Evolutionary conservation across 1,140 invertebrate genomes (phyloP).

Genomic region (Drosophila hydei): DNA sequence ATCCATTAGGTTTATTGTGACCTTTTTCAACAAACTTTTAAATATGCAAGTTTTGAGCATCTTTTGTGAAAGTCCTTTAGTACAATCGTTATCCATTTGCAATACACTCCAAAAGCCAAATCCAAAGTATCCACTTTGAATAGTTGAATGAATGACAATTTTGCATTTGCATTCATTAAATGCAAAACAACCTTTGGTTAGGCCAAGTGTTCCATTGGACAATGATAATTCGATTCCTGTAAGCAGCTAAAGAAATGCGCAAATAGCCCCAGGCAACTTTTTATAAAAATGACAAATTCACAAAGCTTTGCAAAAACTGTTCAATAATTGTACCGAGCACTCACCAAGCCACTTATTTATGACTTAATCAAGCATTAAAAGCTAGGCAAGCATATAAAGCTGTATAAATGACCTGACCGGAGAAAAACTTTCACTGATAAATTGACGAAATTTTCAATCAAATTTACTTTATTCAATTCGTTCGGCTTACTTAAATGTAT

Average conservation of each 20-base stretch:
- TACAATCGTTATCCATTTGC: constrained; percentile 17
- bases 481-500: no score
- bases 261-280: no score
- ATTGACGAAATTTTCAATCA: no score
- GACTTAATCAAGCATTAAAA: neutral
- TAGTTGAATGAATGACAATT: constrained; percentile 7
- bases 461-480: no score
- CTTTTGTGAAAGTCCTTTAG: constrained; percentile 36
- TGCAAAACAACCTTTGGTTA: constrained; percentile 2
- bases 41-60: constrained; percentile 28
- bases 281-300: no score
- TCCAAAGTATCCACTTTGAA: constrained; percentile 15
- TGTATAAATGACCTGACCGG: neutral
- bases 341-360: neutral
- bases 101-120: constrained; percentile 28
- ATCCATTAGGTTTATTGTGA: neutral
- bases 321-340: neutral
- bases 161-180: constrained; percentile 32
- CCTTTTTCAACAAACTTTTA: constrained; percentile 1
- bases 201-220: constrained; percentile 7
- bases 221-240: neutral
- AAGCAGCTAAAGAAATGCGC: no score
- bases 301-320: neutral
- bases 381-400: neutral
- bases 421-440: no score